Evolutionary conservation across 2,797 vertebrate species (phyloP).

Genomic region (Telmatherina bonti): DNA sequence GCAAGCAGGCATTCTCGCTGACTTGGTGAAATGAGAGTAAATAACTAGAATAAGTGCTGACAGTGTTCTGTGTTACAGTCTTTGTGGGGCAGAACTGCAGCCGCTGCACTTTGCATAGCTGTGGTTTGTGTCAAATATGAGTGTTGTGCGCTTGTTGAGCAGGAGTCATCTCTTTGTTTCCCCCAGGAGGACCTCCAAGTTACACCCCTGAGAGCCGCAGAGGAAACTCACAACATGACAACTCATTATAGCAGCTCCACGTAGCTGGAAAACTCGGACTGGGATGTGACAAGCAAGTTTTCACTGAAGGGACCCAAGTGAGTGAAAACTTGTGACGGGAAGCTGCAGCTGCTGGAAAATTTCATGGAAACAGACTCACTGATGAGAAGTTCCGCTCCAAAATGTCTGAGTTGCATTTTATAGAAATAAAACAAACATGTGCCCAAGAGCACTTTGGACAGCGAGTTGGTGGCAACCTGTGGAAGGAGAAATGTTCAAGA

Average conservation of each 20-base stretch:
- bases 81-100: slow-evolving; percentile 31
- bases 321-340: slow-evolving; percentile 23
- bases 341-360: slow-evolving; percentile 30
- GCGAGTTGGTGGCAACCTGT: background rate
- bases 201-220: slow-evolving; percentile 48
- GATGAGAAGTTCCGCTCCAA: slow-evolving; percentile 53
- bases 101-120: slow-evolving; percentile 33
- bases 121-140: slow-evolving; percentile 26
- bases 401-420: slow-evolving; percentile 34
- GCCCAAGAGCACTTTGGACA: slow-evolving; percentile 30
- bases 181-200: slow-evolving; percentile 72
- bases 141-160: slow-evolving; percentile 19
- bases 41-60: slow-evolving; percentile 59
- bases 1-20: slow-evolving; percentile 48
- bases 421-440: background rate
- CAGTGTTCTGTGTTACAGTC: slow-evolving; percentile 1
- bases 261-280: slow-evolving; percentile 15
- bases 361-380: slow-evolving; percentile 59
- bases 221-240: slow-evolving; percentile 48
- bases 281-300: slow-evolving; percentile 25
- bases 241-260: slow-evolving; percentile 69
- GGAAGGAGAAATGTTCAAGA: slow-evolving; percentile 5
- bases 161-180: slow-evolving; percentile 34
- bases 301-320: slow-evolving; percentile 30
- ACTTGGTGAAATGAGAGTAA: slow-evolving; percentile 51